phyloP scores from a whole-genome alignment of 92 coral and sea anemone species.

The Actinernus sp. region DNA sequence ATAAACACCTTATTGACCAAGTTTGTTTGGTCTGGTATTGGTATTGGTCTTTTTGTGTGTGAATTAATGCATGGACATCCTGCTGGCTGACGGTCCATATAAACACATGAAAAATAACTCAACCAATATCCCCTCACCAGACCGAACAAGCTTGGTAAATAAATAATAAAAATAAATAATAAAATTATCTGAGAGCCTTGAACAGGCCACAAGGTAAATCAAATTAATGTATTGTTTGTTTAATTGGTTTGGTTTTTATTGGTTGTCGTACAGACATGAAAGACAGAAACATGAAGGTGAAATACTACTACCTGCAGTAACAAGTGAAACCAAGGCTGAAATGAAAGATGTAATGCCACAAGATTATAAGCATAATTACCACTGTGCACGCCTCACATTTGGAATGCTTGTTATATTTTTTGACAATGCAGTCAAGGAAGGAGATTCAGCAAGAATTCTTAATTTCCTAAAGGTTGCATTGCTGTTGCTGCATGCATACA shows the following conservation, averaged over 20 bases:
- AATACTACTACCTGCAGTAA: not conserved
- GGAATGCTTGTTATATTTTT: slow-evolving; percentile 23
- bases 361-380: slow-evolving; percentile 15
- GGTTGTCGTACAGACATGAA: slow-evolving; percentile 5
- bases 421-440: slow-evolving; percentile 25
- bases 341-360: not conserved
- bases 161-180: no score
- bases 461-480: slow-evolving; percentile 20
- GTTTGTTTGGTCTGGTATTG: no score
- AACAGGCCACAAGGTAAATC: no score
- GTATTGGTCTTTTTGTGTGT: no score
- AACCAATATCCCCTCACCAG: no score
- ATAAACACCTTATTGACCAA: no score
- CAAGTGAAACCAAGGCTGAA: not conserved
- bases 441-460: slow-evolving; percentile 10
- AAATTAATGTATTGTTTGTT: no score
- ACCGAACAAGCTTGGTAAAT: no score
- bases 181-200: no score
- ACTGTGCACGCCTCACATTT: slow-evolving; percentile 12
- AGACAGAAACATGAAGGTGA: not conserved
- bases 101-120: no score
- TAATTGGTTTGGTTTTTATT: not conserved
- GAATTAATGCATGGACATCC: no score
- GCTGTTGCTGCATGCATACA: not conserved
- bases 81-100: no score